Conservation (phyloP, 2,797 vertebrate genomes). For the Perodicticus potto region DNA sequence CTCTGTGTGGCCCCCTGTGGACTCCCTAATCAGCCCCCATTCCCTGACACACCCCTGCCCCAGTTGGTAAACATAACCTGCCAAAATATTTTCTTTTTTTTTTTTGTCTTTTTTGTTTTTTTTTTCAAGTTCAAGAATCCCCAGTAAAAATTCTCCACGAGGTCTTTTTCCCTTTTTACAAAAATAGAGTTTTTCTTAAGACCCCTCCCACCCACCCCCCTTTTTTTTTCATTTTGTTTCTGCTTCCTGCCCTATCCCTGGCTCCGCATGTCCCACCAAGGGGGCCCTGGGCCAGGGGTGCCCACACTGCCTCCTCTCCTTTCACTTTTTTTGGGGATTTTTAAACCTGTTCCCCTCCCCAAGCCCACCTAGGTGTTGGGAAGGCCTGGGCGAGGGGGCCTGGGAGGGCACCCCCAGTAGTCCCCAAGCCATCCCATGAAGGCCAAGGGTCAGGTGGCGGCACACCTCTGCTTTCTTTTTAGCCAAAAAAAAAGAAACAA, state of each 20-base stretch:
- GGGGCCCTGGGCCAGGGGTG: slow-evolving; percentile 47
- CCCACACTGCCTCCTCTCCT: slow-evolving; percentile 67
- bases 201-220: slow-evolving; percentile 83
- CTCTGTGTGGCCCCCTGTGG: not conserved
- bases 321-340: slow-evolving; percentile 81
- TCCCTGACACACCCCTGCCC: slow-evolving; percentile 86
- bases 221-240: slow-evolving; percentile 77
- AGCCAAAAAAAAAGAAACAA: slow-evolving; percentile 81
- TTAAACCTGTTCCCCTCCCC: slow-evolving; percentile 79
- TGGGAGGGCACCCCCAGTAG: not conserved
- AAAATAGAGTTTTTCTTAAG: slow-evolving; percentile 97
- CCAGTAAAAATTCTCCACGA: slow-evolving; percentile 98
- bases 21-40: slow-evolving; percentile 41
- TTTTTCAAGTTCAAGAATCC: slow-evolving; percentile 95
- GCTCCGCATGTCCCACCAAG: slow-evolving; percentile 27
- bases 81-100: slow-evolving; percentile 88
- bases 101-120: slow-evolving; percentile 88
- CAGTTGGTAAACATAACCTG: slow-evolving; percentile 88
- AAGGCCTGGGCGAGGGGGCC: slow-evolving; percentile 58
- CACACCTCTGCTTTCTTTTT: slow-evolving; percentile 76
- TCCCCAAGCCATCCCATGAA: slow-evolving; percentile 44
- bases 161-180: slow-evolving; percentile 94
- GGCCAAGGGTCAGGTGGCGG: slow-evolving; percentile 39
- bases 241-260: slow-evolving; percentile 69
- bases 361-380: slow-evolving; percentile 46